Conservation (phyloP, 1,140 invertebrate genomes). For the Adelges cooleyi region DNA sequence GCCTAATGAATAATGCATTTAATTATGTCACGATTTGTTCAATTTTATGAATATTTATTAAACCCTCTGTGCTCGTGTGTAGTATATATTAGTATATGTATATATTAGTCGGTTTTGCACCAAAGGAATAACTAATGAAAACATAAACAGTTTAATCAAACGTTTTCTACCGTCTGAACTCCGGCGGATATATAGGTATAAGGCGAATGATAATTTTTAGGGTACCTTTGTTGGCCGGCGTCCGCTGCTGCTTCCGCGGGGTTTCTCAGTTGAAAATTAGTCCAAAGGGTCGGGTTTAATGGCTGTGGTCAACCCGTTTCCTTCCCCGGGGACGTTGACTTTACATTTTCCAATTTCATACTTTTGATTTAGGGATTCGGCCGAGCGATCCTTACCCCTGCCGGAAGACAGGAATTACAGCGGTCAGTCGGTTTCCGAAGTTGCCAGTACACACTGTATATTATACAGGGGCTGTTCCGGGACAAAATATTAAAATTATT, state of each 20-base stretch:
- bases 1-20: no score
- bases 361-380: constrained; percentile 3
- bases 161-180: background rate
- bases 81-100: no score
- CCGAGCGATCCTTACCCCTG: background rate
- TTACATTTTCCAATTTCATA: constrained; percentile 16
- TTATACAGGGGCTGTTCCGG: no score
- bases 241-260: background rate
- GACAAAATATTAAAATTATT: no score
- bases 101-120: no score
- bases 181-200: background rate
- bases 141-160: constrained; percentile 4
- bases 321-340: constrained; percentile 7
- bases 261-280: background rate
- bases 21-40: no score
- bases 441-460: background rate
- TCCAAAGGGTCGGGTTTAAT: constrained; percentile 6
- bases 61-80: no score
- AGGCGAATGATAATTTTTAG: background rate
- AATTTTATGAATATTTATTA: no score
- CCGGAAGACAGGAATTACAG: background rate
- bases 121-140: no score
- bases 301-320: constrained; percentile 19
- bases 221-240: background rate
- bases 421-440: background rate